These are phyloP conservation scores for Thunnus maccoyii DNA, from an alignment of 2,113 vertebrate species.

Conservation along the genomic window DNA sequence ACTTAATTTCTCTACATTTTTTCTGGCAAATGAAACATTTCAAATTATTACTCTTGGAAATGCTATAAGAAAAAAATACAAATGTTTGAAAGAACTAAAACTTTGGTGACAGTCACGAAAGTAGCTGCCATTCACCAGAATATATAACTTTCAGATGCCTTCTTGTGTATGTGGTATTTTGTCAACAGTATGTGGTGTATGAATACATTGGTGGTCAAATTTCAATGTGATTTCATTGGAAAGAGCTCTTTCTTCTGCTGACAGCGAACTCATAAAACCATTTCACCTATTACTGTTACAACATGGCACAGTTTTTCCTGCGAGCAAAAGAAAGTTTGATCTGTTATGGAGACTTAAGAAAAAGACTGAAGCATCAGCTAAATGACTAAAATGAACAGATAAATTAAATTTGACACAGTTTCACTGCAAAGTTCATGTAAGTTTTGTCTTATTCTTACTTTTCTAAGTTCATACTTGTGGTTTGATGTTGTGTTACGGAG, in stretches of 20 bases:
- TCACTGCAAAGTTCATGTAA: background rate
- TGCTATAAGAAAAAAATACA: background rate
- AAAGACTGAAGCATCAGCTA: background rate
- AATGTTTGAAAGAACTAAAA: background rate
- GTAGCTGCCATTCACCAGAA: background rate
- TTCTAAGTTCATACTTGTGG: background rate
- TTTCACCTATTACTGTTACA: background rate
- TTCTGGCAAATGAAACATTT: background rate
- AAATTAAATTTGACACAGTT: background rate
- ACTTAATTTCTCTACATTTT: background rate
- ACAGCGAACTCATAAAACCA: background rate
- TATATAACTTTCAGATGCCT: background rate
- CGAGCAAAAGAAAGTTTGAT: background rate
- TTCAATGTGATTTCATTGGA: background rate
- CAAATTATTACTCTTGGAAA: background rate
- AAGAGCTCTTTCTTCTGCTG: background rate
- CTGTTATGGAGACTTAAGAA: background rate
- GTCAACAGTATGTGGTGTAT: background rate
- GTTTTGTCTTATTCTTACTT: background rate
- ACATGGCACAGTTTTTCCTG: background rate
- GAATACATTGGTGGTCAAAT: background rate
- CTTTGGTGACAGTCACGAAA: background rate
- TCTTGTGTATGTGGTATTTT: background rate
- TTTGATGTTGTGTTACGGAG: background rate
- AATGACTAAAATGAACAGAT: background rate